Evolutionary conservation across 2,888 invertebrate species (phyloP).

Genomic region (Encarsia formosa): DNA sequence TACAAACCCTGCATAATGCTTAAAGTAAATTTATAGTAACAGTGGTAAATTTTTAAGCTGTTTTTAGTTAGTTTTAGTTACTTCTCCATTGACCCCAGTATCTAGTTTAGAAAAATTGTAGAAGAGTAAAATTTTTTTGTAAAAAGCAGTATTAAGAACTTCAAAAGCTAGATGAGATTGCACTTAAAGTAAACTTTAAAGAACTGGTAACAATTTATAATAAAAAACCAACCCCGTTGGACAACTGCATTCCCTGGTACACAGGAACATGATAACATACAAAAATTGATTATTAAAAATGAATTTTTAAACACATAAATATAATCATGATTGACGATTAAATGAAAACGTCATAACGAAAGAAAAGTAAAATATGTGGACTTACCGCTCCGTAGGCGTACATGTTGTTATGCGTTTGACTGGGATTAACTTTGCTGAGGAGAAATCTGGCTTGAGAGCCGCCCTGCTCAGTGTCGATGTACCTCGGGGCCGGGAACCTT

Average conservation of each 20-base stretch:
- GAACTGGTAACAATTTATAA: conserved; percentile 40
- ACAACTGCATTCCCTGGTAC: conserved; percentile 65
- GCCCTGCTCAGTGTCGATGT: conserved; percentile 99
- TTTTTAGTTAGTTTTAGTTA: too few species aligned
- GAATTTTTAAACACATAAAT: conserved; percentile 28
- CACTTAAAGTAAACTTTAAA: too few species aligned
- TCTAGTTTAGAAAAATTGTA: too few species aligned
- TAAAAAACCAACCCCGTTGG: conserved; percentile 64
- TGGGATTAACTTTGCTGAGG: conserved; percentile 99
- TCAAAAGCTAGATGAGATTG: too few species aligned
- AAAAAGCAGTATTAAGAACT: too few species aligned
- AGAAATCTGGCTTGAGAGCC: conserved; percentile 98
- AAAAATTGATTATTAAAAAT: conserved; percentile 48
- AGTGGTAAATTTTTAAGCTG: too few species aligned
- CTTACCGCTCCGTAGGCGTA: conserved; percentile 90
- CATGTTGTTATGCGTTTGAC: conserved; percentile 99
- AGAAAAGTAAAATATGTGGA: conserved; percentile 6
- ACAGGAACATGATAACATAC: conserved; percentile 45
- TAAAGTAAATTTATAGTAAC: too few species aligned
- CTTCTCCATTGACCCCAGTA: too few species aligned
- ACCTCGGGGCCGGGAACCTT: conserved; percentile 97
- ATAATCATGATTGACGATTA: background rate
- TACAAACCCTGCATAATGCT: too few species aligned
- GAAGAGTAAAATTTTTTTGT: too few species aligned
- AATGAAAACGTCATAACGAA: background rate